Evolutionary conservation across 2,113 vertebrate species (phyloP), one percentile per base, ranked within the genome.

Genomic region (Antennarius striatus): DNA sequence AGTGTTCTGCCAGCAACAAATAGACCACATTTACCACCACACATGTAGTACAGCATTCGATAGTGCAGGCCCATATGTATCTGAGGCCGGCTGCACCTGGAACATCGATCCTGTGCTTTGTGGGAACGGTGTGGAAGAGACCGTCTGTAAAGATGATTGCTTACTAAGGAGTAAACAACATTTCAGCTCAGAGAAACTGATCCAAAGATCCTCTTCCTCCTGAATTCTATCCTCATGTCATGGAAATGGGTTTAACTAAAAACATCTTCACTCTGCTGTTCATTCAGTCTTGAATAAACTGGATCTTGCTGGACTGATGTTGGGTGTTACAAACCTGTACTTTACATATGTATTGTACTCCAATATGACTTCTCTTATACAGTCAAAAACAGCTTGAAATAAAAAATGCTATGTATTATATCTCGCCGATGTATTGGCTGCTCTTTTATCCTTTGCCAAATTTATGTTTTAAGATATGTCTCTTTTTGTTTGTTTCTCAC

Each of bases 161-260:
- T 71, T 63, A 79, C 67, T 56, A 63, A 81, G 73, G 66, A 62
- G 74, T 72, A 82, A 88, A 88, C 81, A 86, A 60, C 46, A 47
- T 70, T 74, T 76, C 68, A 55, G 55, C 56, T 56, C 57, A 72
- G 48, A 63, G 45, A 64, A 68, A 30, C 56, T 4, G n/a, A 68
- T 56, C 28, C 40, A 22, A 29, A 10, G 4, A 29, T 32, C 15
- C 28, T 61, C 67, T 45, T 67, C 57, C 75, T 60, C 45, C 49
- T 56, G 55, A 29, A 14, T 69, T 73, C 71, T 45, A 30, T 22
- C 72, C 58, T 68, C 55, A 63, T 77, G 72, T 83, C 60, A 22
- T 22, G 22, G 22, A 22, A 22, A 22, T 22, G 22, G 1, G 22
- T 22, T 22, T 22, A 22, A 22, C 22, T 22, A 22, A 22, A 22